Conservation (phyloP, 1,140 invertebrate genomes). For the Hormaphis cornu region DNA sequence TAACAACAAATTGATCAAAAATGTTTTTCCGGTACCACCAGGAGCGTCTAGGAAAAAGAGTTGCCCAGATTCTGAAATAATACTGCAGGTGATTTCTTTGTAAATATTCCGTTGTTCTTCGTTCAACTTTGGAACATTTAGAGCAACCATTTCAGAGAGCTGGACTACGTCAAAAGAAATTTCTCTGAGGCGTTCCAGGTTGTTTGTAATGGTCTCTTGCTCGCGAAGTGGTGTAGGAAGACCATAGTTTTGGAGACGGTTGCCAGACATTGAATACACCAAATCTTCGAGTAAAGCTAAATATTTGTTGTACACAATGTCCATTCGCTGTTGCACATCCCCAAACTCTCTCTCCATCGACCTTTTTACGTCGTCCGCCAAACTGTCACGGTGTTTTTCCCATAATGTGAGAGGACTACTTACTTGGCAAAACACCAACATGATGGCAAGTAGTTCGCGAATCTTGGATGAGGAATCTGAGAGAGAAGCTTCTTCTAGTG, state of each 20-base stretch:
- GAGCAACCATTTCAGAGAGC: not conserved
- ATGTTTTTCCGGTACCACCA: constrained; percentile 38
- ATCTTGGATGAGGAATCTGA: constrained; percentile 41
- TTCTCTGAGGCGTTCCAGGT: too few relatives aligned
- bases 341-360: constrained; percentile 33
- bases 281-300: constrained; percentile 42
- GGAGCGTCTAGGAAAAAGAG: constrained; percentile 40
- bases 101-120: constrained; percentile 3
- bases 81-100: not conserved
- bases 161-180: not conserved
- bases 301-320: constrained; percentile 35
- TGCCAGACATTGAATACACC: constrained; percentile 38
- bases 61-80: constrained; percentile 21
- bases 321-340: constrained; percentile 35
- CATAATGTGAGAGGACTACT: constrained; percentile 39
- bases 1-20: constrained; percentile 29
- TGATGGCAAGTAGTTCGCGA: constrained; percentile 43
- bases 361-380: constrained; percentile 39
- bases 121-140: not conserved
- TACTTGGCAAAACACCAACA: constrained; percentile 37
- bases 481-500: constrained; percentile 37
- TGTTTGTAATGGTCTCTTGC: too few relatives aligned
- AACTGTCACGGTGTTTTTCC: constrained; percentile 40
- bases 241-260: constrained; percentile 14
- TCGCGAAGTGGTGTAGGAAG: constrained; percentile 22